A percentile compares a stretch with the other conserved stretches of the same genome.
Evolutionary conservation across 2,113 vertebrate species (phyloP).

Genomic region (Hippocampus guttulatus): DNA sequence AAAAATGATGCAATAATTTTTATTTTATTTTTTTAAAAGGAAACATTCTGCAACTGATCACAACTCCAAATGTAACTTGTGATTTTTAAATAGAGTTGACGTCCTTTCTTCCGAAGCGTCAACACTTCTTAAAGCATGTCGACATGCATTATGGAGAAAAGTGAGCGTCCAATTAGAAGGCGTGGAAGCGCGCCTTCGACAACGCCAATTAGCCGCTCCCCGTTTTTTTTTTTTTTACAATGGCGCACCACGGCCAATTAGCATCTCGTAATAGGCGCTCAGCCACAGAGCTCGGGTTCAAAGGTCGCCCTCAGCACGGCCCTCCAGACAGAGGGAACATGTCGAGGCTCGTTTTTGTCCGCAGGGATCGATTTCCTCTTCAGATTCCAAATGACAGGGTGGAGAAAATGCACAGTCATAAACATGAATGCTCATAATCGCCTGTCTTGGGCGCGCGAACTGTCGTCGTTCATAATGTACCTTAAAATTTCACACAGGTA

Average conservation of each 20-base stretch:
- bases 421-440: background rate
- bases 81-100: background rate
- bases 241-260: conserved; percentile 59
- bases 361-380: background rate
- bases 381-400: background rate
- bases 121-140: background rate
- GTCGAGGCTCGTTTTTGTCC: background rate
- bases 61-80: background rate
- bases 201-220: conserved; percentile 37
- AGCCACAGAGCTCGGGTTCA: conserved; percentile 52
- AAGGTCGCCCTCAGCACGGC: conserved; percentile 28
- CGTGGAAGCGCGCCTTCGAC: conserved; percentile 15
- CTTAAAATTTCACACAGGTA: background rate
- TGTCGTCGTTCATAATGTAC: background rate
- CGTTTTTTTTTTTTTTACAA: conserved; percentile 42
- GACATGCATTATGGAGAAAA: conserved; percentile 11
- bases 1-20: no score
- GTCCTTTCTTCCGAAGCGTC: background rate
- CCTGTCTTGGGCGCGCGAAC: background rate
- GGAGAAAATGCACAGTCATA: background rate
- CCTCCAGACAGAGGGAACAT: conserved; percentile 22
- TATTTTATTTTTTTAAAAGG: background rate
- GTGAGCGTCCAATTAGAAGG: conserved; percentile 19
- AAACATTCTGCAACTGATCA: background rate
- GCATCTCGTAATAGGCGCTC: conserved; percentile 54